Percentiles rank a stretch among this genome's conserved stretches.
These are phyloP conservation scores for Diacarnus erythraeanus DNA, from an alignment of 37 sponge, comb jelly and placozoan species.

Conservation along the genomic window DNA sequence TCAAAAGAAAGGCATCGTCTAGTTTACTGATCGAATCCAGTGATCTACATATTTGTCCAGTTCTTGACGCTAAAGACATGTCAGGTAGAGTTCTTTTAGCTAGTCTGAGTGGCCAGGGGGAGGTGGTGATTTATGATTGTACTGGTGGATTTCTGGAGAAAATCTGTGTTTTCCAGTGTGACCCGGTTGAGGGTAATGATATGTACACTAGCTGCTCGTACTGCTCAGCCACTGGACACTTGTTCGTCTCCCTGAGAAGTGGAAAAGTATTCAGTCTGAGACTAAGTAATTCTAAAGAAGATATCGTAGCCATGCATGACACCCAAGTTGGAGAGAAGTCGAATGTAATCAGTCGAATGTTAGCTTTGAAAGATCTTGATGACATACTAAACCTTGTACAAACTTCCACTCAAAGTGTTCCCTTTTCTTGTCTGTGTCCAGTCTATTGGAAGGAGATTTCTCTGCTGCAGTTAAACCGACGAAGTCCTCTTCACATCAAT, in stretches of 20 bases:
- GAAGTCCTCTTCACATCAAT: conserved; percentile 28
- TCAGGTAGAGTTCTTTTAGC: conserved; percentile 12
- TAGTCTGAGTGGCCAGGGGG: conserved; percentile 2
- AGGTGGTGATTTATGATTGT: conserved; percentile 15
- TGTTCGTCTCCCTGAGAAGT: conserved; percentile 1
- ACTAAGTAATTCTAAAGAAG: conserved; percentile 1
- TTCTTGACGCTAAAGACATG: neutral
- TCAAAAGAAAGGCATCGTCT: neutral
- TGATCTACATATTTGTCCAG: neutral
- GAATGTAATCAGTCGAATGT: neutral
- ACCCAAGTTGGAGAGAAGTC: neutral
- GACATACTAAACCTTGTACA: conserved; percentile 6
- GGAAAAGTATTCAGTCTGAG: neutral
- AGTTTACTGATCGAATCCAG: neutral
- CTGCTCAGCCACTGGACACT: conserved; percentile 11
- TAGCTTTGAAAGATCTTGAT: conserved; percentile 18
- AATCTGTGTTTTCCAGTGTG: neutral
- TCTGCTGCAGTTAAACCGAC: conserved; percentile 33
- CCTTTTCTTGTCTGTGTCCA: conserved; percentile 24
- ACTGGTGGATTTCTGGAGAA: neutral
- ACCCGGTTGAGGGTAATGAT: neutral
- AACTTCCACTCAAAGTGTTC: conserved; percentile 19
- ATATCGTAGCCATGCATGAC: neutral
- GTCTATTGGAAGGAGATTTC: conserved; percentile 35
- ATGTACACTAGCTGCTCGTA: conserved; percentile 2